These are phyloP conservation scores for Ophion obscuratus DNA, from an alignment of 2,888 invertebrate species.

Conservation along the genomic window DNA sequence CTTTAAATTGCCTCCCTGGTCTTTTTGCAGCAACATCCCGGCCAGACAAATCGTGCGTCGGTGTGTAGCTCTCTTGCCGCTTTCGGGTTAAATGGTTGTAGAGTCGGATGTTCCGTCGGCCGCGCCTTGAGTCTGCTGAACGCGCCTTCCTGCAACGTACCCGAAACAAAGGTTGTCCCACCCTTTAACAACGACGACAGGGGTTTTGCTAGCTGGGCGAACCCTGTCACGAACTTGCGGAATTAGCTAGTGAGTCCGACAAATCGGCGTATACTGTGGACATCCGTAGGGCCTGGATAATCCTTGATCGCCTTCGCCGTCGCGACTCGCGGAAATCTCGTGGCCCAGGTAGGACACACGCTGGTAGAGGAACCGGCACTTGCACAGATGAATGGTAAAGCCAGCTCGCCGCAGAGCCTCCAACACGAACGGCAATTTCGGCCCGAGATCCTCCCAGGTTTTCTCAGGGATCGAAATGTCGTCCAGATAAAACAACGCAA, in stretches of 20 bases:
- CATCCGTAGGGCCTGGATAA: background rate
- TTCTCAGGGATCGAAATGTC: no score
- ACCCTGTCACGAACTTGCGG: conserved; percentile 46
- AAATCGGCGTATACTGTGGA: background rate
- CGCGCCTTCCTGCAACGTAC: no score
- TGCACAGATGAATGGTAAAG: background rate
- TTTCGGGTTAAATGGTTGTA: no score
- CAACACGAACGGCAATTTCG: background rate
- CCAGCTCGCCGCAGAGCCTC: background rate
- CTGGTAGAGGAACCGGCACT: background rate
- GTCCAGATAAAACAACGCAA: no score
- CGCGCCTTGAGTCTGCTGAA: no score
- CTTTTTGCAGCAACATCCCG: conserved; percentile 61
- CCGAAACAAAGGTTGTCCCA: no score
- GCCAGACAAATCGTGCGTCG: conserved; percentile 22
- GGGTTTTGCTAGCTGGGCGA: conserved; percentile 26
- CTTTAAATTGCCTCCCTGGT: background rate
- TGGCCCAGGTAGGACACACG: background rate
- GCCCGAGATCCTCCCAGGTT: background rate
- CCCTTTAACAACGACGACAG: no score
- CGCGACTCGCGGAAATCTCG: background rate
- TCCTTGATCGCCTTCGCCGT: background rate
- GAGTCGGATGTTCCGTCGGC: no score
- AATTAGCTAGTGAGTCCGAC: conserved; percentile 40
- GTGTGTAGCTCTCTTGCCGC: conserved; percentile 48